phyloP scores from a whole-genome alignment of 1,140 invertebrate genomes.

The Camponotus vicinus region DNA sequence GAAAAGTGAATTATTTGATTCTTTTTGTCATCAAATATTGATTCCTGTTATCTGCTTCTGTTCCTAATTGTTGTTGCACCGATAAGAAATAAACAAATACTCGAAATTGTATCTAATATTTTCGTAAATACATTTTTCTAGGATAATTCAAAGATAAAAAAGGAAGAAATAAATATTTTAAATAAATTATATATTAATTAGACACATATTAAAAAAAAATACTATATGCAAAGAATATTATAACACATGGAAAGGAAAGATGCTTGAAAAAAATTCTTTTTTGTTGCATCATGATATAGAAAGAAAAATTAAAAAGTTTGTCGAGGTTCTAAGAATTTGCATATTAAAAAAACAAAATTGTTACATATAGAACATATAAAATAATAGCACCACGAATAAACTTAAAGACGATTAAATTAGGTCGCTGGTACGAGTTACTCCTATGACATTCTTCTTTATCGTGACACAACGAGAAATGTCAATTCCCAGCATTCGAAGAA shows the following conservation, averaged over 20 bases:
- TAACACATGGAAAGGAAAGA: neutral
- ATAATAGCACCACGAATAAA: conserved; percentile 9
- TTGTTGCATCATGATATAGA: neutral
- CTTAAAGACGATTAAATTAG: conserved; percentile 1
- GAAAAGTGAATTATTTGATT: neutral
- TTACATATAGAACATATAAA: neutral
- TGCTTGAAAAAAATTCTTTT: neutral
- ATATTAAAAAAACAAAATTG: neutral
- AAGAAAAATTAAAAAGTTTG: neutral
- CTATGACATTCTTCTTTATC: conserved; percentile 42
- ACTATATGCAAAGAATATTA: neutral
- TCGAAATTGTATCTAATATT: conserved; percentile 6
- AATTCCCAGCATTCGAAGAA: conserved; percentile 28
- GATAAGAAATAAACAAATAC: neutral
- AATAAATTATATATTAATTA: neutral
- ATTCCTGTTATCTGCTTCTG: conserved; percentile 10
- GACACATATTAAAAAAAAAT: neutral
- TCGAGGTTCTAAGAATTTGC: neutral
- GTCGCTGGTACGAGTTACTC: neutral
- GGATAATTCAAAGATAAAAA: neutral
- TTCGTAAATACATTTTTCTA: conserved; percentile 9
- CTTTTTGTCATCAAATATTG: neutral
- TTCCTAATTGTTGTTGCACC: neutral
- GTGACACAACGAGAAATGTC: conserved; percentile 48
- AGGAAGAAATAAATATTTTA: neutral